phyloP scores from a whole-genome alignment of 2,113 vertebrate species.

The Rhabdornis inornatus region DNA sequence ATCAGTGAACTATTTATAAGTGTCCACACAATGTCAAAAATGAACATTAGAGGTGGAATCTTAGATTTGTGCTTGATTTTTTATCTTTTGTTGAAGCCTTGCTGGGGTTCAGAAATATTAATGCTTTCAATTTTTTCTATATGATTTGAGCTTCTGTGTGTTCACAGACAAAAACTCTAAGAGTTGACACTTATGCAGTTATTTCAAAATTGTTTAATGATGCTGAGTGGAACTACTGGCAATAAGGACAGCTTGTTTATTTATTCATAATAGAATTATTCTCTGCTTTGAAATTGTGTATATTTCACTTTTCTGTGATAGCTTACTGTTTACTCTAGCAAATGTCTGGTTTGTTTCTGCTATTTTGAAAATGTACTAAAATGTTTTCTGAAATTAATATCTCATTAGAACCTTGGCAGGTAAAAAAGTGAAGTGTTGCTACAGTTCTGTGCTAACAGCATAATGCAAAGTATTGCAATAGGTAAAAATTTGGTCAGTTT shows the following conservation, averaged over 20 bases:
- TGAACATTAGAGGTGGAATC: neutral
- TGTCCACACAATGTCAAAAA: neutral
- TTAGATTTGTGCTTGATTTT: neutral
- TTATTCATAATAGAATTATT: conserved; percentile 1
- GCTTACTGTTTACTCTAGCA: neutral
- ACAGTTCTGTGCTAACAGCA: neutral
- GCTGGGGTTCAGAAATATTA: neutral
- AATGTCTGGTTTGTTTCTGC: neutral
- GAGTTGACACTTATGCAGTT: neutral
- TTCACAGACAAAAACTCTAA: neutral
- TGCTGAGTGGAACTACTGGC: neutral
- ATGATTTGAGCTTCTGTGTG: neutral
- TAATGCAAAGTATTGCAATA: neutral
- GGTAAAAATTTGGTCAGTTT: neutral
- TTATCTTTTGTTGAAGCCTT: neutral
- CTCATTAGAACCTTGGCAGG: conserved; percentile 18
- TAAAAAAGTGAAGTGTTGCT: neutral
- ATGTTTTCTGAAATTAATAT: conserved; percentile 14
- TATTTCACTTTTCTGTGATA: neutral
- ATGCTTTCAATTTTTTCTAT: neutral
- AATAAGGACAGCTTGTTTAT: conserved; percentile 20
- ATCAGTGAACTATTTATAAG: neutral
- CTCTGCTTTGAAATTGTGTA: neutral
- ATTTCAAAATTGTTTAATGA: neutral
- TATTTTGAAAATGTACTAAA: neutral